Conservation (phyloP, 2,888 invertebrate species). For the Myopa testacea region DNA sequence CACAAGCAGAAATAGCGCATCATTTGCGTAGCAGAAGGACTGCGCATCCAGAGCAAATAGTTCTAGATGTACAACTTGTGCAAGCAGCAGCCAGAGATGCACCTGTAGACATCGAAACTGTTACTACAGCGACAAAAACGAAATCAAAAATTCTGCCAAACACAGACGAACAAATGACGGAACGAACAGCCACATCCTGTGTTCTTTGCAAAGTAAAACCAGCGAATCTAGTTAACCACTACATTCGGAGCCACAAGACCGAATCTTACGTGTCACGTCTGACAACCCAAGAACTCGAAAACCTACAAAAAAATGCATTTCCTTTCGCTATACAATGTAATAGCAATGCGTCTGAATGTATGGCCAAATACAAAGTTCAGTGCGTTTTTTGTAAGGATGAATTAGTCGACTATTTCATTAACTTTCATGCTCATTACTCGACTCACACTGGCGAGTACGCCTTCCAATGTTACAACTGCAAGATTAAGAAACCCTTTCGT, state of each 20-base stretch:
- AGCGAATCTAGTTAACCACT: constrained; percentile 53
- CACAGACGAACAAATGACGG: constrained; percentile 50
- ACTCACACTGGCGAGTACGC: constrained; percentile 56
- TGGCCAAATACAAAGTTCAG: constrained; percentile 45
- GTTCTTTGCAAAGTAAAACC: constrained; percentile 51
- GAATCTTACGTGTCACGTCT: constrained; percentile 55
- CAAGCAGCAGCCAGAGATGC: constrained; percentile 14
- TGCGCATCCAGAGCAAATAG: neutral
- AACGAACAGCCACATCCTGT: constrained; percentile 47
- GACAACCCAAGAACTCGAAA: constrained; percentile 43
- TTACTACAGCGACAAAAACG: neutral
- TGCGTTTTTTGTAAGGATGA: constrained; percentile 52
- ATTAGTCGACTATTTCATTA: constrained; percentile 48
- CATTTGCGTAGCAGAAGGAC: neutral
- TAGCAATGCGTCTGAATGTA: neutral
- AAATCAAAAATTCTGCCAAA: constrained; percentile 41
- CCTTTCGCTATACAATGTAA: constrained; percentile 44
- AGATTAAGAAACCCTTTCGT: constrained; percentile 50
- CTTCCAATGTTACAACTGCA: constrained; percentile 51
- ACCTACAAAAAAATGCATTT: constrained; percentile 46
- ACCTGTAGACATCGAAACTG: neutral
- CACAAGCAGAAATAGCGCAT: constrained; percentile 14
- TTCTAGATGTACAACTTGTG: constrained; percentile 40
- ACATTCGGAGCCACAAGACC: constrained; percentile 50
- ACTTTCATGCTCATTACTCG: constrained; percentile 53